A percentile compares a stretch with the other conserved stretches of the same genome.
Conservation (phyloP, 2,797 vertebrate species). For the Potorous gilbertii region DNA sequence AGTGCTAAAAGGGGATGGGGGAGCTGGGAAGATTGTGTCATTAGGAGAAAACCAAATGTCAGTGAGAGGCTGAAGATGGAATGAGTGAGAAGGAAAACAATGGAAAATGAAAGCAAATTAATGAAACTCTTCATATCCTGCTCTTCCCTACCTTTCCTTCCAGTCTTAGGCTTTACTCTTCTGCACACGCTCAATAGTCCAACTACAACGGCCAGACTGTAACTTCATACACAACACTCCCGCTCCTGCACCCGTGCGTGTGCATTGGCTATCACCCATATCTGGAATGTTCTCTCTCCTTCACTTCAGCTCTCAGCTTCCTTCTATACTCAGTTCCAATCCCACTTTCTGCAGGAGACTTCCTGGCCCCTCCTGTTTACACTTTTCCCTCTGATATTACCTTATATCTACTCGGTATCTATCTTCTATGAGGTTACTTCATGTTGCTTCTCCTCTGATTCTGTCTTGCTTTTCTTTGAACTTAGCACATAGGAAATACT, state of each 20-base stretch:
- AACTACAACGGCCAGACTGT: not conserved
- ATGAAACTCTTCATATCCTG: not conserved
- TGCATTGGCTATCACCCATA: not conserved
- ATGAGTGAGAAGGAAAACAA: not conserved
- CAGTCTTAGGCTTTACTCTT: not conserved
- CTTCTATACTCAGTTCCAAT: not conserved
- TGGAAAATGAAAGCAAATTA: not conserved
- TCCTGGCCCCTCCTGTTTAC: not conserved
- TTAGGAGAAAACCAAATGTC: not conserved
- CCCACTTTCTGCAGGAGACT: not conserved
- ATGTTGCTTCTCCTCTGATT: not conserved
- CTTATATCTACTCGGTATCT: not conserved
- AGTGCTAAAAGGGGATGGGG: not conserved
- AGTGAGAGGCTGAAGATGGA: not conserved
- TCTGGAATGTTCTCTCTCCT: not conserved
- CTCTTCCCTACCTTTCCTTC: not conserved
- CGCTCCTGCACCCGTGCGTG: too few relatives aligned
- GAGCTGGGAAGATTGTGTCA: not conserved
- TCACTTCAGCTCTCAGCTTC: not conserved
- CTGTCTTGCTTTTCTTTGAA: not conserved
- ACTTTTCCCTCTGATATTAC: not conserved
- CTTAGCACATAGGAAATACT: not conserved
- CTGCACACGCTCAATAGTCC: not conserved
- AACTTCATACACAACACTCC: not conserved
- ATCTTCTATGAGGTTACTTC: not conserved